Evolutionary conservation across 2,888 invertebrate species (phyloP).

Genomic region (Clanis bilineata): DNA sequence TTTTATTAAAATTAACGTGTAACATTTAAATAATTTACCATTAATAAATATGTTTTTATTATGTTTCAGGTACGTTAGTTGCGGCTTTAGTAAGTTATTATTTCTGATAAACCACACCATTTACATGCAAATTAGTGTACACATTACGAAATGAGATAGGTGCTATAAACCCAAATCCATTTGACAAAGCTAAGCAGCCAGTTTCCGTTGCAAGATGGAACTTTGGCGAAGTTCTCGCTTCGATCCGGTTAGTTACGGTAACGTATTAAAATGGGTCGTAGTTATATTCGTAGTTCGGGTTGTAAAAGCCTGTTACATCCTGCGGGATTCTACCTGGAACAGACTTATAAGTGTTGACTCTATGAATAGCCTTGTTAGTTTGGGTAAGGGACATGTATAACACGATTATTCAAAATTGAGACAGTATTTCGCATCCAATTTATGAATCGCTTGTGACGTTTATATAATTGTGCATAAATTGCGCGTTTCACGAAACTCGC

Average conservation of each 20-base stretch:
- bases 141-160: constrained; percentile 22
- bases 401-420: constrained; percentile 6
- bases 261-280: constrained; percentile 30
- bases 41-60: constrained; percentile 22
- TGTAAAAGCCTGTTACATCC: constrained; percentile 27
- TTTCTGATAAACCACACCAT: not conserved
- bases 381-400: not conserved
- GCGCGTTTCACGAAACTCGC: constrained; percentile 5
- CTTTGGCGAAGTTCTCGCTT: constrained; percentile 36
- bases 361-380: constrained; percentile 12
- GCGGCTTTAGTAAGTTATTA: constrained; percentile 19
- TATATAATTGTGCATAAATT: constrained; percentile 2
- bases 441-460: not conserved
- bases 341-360: constrained; percentile 20
- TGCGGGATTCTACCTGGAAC: constrained; percentile 20
- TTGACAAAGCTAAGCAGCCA: constrained; percentile 27
- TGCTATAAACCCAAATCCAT: constrained; percentile 27
- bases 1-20: not conserved
- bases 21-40: not conserved
- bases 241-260: constrained; percentile 32
- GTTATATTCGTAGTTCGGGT: constrained; percentile 23
- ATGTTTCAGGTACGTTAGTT: constrained; percentile 41
- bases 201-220: constrained; percentile 34
- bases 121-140: not conserved
- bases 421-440: constrained; percentile 6